These are phyloP conservation scores for Pelosia muscerda DNA, from an alignment of 2,888 invertebrate species.

Conservation along the genomic window DNA sequence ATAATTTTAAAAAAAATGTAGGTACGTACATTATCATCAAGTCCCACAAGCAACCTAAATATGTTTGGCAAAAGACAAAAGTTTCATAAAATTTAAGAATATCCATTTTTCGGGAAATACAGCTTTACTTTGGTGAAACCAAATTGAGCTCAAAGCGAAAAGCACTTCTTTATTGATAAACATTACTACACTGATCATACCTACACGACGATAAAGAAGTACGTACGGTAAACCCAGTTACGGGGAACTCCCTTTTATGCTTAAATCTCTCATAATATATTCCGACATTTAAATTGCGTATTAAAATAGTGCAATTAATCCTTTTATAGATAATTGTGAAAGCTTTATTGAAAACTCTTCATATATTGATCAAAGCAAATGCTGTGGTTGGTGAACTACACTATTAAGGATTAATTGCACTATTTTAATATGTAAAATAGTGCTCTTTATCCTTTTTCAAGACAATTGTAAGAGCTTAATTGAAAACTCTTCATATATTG, in stretches of 20 bases:
- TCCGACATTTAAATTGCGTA: not conserved
- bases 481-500: not conserved
- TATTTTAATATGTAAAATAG: not conserved
- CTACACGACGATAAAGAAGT: not conserved
- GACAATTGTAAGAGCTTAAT: not conserved
- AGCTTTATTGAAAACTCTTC: not conserved
- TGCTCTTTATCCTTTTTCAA: not conserved
- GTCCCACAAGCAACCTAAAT: not conserved
- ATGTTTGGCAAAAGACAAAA: not conserved
- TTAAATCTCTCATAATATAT: not conserved
- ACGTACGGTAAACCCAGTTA: not conserved
- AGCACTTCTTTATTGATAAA: not conserved
- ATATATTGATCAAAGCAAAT: no score
- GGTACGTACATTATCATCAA: not conserved
- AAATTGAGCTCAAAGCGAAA: not conserved
- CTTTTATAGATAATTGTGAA: not conserved
- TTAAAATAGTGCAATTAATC: no score
- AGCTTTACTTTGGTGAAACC: not conserved
- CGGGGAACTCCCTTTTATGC: not conserved
- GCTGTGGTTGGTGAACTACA: no score
- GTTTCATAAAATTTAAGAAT: not conserved
- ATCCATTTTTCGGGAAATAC: not conserved
- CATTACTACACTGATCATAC: not conserved
- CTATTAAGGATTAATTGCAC: no score
- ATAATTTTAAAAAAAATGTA: not conserved